Conservation (phyloP, 2,797 vertebrate species). For the Tenualosa thibaudeaui region DNA sequence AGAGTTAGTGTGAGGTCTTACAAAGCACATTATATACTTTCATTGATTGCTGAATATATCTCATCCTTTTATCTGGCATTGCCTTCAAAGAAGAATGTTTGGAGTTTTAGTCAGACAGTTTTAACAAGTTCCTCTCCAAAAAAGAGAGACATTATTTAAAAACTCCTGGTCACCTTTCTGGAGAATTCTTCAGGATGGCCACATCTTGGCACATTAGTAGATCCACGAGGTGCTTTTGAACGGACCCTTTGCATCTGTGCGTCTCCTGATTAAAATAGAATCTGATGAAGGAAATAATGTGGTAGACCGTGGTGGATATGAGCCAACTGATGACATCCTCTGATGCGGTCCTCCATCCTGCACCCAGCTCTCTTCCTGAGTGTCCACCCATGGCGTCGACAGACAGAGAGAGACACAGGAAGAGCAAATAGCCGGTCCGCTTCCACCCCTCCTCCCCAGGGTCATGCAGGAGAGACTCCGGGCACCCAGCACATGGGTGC, state of each 20-base stretch:
- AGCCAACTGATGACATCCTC: conserved; percentile 68
- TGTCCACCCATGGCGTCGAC: conserved; percentile 15
- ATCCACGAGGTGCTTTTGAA: background rate
- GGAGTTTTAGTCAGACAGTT: background rate
- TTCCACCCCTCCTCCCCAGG: background rate
- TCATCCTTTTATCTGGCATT: too few relatives aligned
- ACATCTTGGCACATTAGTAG: background rate
- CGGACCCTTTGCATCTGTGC: conserved; percentile 15
- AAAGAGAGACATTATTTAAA: too few relatives aligned
- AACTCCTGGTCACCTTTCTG: too few relatives aligned
- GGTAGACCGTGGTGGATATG: conserved; percentile 62
- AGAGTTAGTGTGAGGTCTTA: background rate
- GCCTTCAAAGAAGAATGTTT: background rate
- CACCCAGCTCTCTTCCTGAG: background rate
- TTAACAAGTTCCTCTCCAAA: background rate
- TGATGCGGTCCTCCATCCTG: conserved; percentile 40
- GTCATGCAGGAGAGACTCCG: background rate
- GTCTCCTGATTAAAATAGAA: conserved; percentile 48
- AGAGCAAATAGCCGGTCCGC: conserved; percentile 23
- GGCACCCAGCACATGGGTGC: background rate
- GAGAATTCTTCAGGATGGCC: background rate
- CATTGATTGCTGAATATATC: too few relatives aligned
- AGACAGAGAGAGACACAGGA: conserved; percentile 2
- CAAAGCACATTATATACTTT: too few relatives aligned
- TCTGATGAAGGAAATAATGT: conserved; percentile 62